Conservation (phyloP, 2,888 invertebrate species). For the Acanthosepion esculentum region DNA sequence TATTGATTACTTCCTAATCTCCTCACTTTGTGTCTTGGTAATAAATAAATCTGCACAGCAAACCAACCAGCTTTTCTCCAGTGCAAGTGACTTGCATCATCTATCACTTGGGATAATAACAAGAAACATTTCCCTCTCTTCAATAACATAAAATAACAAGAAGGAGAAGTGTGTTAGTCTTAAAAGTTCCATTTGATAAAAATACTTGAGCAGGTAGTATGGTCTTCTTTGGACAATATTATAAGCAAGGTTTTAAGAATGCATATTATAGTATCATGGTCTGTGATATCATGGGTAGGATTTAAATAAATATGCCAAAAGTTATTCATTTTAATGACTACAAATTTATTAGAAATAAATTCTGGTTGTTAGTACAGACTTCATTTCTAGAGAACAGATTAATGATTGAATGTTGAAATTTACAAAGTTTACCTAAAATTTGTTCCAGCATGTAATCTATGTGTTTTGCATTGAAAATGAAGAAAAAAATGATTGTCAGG, state of each 20-base stretch:
- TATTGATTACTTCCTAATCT: constrained; percentile 33
- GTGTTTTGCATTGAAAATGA: background rate
- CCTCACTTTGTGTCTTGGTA: constrained; percentile 33
- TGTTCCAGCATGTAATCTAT: background rate
- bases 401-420: background rate
- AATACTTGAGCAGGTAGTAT: background rate
- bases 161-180: background rate
- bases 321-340: too few species aligned
- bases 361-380: too few species aligned
- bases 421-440: background rate
- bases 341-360: too few species aligned
- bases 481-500: background rate
- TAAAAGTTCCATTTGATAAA: background rate
- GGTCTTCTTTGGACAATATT: background rate
- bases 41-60: constrained; percentile 23
- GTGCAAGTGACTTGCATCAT: constrained; percentile 5
- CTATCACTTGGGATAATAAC: constrained; percentile 25
- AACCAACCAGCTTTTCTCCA: background rate
- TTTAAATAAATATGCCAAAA: too few species aligned
- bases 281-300: too few species aligned
- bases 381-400: background rate
- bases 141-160: background rate
- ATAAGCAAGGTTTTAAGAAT: background rate
- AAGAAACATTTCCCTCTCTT: background rate
- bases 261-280: background rate